These are phyloP conservation scores for Phenacoccus solenopsis DNA, from an alignment of 1,140 invertebrate genomes.

Conservation along the genomic window DNA sequence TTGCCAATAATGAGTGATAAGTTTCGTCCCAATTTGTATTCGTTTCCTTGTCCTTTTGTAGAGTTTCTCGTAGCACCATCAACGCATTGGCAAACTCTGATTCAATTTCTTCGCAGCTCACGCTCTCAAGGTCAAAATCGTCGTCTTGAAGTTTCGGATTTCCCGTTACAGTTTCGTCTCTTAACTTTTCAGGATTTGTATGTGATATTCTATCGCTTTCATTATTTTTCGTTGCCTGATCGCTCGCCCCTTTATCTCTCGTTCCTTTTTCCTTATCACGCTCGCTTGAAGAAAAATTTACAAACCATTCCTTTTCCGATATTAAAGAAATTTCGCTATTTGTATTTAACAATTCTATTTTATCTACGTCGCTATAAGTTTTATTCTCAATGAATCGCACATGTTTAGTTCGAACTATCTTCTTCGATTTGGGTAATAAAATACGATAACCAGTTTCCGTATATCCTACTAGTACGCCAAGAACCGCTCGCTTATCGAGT, in stretches of 20 bases:
- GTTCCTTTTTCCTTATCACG: too few relatives aligned
- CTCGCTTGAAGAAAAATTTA: too few relatives aligned
- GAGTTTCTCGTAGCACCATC: not conserved
- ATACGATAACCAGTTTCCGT: not conserved
- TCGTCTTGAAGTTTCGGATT: too few relatives aligned
- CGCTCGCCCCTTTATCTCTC: too few relatives aligned
- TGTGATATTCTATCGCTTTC: too few relatives aligned
- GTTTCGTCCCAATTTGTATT: not conserved
- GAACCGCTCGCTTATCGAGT: not conserved
- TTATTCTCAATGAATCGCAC: not conserved
- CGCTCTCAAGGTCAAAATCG: not conserved
- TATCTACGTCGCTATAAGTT: too few relatives aligned
- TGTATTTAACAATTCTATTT: too few relatives aligned
- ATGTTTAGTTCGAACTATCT: not conserved
- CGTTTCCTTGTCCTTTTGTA: not conserved
- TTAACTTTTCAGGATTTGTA: too few relatives aligned
- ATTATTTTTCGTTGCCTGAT: too few relatives aligned
- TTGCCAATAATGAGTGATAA: not conserved
- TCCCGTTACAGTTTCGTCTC: too few relatives aligned
- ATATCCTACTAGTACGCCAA: not conserved
- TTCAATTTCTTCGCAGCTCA: not conserved
- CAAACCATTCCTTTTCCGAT: too few relatives aligned
- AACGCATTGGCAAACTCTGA: not conserved
- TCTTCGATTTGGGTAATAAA: not conserved
- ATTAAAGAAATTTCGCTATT: too few relatives aligned